Base-by-base conservation (phyloP, 1,140 invertebrate genomes). In the Triops cancriformis region DNA sequence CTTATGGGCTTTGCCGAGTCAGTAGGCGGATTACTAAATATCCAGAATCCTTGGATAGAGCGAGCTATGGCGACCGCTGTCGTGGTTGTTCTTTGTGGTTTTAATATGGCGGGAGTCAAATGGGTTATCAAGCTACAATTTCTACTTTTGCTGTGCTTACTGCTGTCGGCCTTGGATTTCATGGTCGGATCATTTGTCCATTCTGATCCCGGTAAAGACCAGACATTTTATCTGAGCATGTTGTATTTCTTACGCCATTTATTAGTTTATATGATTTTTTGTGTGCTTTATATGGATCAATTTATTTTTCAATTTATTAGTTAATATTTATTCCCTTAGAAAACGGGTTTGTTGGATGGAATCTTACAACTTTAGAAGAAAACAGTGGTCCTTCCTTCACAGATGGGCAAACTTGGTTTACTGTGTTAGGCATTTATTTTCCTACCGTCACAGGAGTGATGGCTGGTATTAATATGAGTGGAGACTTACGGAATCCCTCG, bases 401-500 rank as follows among this genome's bases (percentile, higher is more conserved):
- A 76, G 87, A 91, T 76, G 90, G 89, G 23, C 91, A 94, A 80
- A 92, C 89, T 77, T 96, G 94, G 93, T 97, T 97, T 84, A 93
- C 91, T 18, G 93, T 96, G 73, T 95, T 96, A 85, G 95, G 94
- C 64, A 93, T 97, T n/a, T 96, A 97, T 86, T 95, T 98, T 86
- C 93, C 96, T 75, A 94, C 96, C 73, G 90, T 97, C 76, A 94
- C 95, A 77, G 95, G 95, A 28, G 94, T 98, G 73, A 87, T 98
- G 78, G 95, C 96, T 72, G 97, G 97, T 72, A 94, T 98, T 80
- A 98, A 98, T 84, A 98, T 99, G 96, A 97, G 95, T 85, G 96
- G 96, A 14, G 96, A 99, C 85, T 87, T 99, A 72, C 89, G 90
- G 77, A 91, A 96, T 82, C 96, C 97, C 0, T 93, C 93, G 12